Conservation (phyloP, 2,113 vertebrate genomes). For the Phycodurus eques region DNA sequence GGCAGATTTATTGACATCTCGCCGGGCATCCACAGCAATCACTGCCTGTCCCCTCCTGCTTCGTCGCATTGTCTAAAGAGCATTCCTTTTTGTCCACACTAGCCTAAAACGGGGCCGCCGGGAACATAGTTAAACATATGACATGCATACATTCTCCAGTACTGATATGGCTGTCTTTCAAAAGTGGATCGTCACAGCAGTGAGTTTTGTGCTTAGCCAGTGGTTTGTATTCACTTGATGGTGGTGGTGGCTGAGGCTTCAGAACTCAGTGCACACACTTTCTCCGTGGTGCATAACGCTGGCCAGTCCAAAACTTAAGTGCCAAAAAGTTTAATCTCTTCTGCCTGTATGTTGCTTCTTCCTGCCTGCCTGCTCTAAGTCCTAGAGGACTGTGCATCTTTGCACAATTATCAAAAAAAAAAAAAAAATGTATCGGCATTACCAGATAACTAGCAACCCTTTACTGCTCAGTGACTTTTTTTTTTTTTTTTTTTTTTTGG, state of each 20-base stretch:
- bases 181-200: constrained; percentile 5
- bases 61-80: too few species aligned
- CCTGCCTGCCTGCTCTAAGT: neutral
- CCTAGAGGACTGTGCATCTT: too few species aligned
- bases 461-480: too few species aligned
- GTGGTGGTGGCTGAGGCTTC: constrained; percentile 20
- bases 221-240: constrained; percentile 7
- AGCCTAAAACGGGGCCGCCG: too few species aligned
- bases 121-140: neutral
- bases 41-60: neutral
- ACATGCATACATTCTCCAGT: constrained; percentile 1
- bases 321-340: constrained; percentile 12
- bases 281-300: constrained; percentile 4
- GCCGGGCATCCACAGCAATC: neutral
- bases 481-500: too few species aligned
- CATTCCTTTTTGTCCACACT: neutral
- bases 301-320: neutral
- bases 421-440: too few species aligned
- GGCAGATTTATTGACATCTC: neutral
- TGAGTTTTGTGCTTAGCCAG: constrained; percentile 10
- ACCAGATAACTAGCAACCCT: too few species aligned
- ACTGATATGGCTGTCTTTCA: constrained; percentile 6
- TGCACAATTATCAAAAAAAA: too few species aligned
- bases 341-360: constrained; percentile 1
- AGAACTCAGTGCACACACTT: constrained; percentile 2